Evolutionary conservation across 1,140 invertebrate genomes (phyloP).

Genomic region (Zaprionus inermis): DNA sequence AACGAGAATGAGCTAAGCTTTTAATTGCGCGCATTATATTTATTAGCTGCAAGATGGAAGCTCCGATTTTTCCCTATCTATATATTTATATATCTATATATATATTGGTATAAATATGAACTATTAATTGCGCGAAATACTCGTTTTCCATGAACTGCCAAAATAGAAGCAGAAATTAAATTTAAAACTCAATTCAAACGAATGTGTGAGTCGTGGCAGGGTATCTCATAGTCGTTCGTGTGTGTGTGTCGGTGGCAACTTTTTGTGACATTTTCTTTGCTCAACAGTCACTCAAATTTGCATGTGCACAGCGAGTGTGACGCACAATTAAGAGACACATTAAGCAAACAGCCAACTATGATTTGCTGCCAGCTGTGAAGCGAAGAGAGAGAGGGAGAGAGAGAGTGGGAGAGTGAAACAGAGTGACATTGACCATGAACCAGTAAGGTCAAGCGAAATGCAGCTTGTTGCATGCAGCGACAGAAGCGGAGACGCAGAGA

Average conservation of each 20-base stretch:
- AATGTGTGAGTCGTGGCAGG: not conserved
- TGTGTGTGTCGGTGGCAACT: not conserved
- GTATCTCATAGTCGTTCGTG: not conserved
- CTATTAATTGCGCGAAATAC: no score
- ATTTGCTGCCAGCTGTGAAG: no score
- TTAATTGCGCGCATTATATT: not conserved
- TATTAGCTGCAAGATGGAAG: no score
- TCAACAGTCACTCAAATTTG: not conserved
- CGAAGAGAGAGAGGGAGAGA: not conserved
- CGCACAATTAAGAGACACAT: not conserved
- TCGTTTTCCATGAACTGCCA: not conserved
- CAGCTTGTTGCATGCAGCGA: conserved; percentile 65
- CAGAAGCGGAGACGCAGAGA: not conserved
- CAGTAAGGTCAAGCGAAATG: conserved; percentile 56
- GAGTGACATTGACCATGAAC: conserved; percentile 59
- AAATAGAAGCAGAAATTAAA: not conserved
- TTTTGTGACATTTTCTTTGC: not conserved
- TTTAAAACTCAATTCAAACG: not conserved
- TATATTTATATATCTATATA: no score
- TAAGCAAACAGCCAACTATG: not conserved
- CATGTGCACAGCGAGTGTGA: not conserved
- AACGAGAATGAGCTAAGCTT: not conserved
- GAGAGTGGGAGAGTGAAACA: not conserved
- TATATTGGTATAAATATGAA: no score
- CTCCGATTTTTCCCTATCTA: no score